Evolutionary conservation across 30 jellyfish, hydroid and myxozoan genomes (phyloP), one percentile per base, ranked within the genome.

Genomic region (Catostylus mosaicus): DNA sequence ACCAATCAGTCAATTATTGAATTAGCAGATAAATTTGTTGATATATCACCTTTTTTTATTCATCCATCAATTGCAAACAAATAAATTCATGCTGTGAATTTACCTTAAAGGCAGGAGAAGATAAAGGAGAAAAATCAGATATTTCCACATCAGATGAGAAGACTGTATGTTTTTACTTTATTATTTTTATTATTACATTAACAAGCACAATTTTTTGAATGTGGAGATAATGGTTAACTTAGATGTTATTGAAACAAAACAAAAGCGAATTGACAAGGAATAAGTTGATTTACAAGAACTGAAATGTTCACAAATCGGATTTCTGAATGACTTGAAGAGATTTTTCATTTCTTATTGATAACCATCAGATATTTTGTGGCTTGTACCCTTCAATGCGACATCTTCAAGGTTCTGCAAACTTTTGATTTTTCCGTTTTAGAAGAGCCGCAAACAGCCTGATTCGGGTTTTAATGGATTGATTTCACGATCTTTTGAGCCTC

Each of bases 401-500:
- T n/a, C n/a, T n/a, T n/a, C n/a, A n/a, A n/a, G n/a, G n/a, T n/a
- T n/a, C n/a, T n/a, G n/a, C n/a, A n/a, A n/a, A n/a, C n/a, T 48
- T 6, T 23, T 24, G 27, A n/a, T 20, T 20, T 43, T 47, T 73
- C 51, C 52, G 9, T 46, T 30, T 45, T 50, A 77, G 97, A 56
- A 52, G 35, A 72, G 63, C 62, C 59, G 26, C 24, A 77, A 77
- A 40, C 38, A 88, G 32, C 65, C 56, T 14, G 97, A 87, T 22
- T 84, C 97, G 12, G 45, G 73, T 19, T 95, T 95, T 61, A 50
- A 26, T 52, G 97, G 97, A 9, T 31, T 89, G 63, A 78, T 95
- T 18, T 73, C 98, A 30, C 88, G 86, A 40, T 84, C 96, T 64
- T 95, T 88, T 70, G 99, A 95, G 68, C 95, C 92, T 24, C 97